Conservation (phyloP, 2,888 invertebrate genomes). For the Hesperia comma region DNA sequence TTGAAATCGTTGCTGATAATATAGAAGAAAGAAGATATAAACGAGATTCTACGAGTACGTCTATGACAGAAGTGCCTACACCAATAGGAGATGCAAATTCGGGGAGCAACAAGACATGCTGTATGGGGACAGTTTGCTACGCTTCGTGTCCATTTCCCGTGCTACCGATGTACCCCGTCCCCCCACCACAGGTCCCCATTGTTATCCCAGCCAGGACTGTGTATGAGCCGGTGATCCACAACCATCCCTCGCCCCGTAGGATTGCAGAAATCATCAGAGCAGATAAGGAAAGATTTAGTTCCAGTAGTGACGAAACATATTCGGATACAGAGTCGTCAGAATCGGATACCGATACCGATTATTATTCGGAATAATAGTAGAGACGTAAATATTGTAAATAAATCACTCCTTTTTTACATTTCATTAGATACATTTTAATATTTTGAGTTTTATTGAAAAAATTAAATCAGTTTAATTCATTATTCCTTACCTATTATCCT, state of each 20-base stretch:
- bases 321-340: conserved; percentile 40
- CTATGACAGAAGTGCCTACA: neutral
- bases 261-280: conserved; percentile 54
- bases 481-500: too few relatives aligned
- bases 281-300: conserved; percentile 44
- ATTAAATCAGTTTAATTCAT: too few relatives aligned
- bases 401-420: neutral
- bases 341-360: conserved; percentile 40
- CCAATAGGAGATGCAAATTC: neutral
- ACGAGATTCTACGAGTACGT: neutral
- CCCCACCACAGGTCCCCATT: conserved; percentile 50
- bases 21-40: conserved; percentile 8
- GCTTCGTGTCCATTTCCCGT: conserved; percentile 20
- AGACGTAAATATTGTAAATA: neutral
- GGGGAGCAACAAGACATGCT: conserved; percentile 26
- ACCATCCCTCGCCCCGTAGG: conserved; percentile 63
- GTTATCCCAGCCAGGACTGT: conserved; percentile 57
- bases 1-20: neutral
- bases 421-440: too few relatives aligned
- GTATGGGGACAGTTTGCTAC: conserved; percentile 23
- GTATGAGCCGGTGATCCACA: conserved; percentile 65
- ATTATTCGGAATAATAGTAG: conserved; percentile 32
- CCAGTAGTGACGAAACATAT: conserved; percentile 37
- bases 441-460: too few relatives aligned
- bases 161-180: conserved; percentile 36